A percentile compares a stretch with the other conserved stretches of the same genome.
phyloP scores from a whole-genome alignment of 2,888 invertebrate species.

The Celastrina argiolus region DNA sequence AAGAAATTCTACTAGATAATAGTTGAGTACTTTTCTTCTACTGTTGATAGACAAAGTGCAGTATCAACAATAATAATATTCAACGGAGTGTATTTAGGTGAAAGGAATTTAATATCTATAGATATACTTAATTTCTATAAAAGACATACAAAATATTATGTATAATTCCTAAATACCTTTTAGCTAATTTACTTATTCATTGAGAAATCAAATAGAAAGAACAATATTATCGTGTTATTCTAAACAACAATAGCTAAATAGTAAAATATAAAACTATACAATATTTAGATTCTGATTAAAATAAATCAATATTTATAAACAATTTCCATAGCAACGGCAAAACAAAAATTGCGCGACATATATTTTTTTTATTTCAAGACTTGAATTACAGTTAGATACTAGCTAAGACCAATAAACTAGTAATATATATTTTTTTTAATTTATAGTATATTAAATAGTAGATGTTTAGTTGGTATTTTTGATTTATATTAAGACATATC shows the following conservation, averaged over 20 bases:
- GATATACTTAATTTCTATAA: not conserved
- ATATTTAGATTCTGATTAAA: not conserved
- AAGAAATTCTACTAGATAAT: not conserved
- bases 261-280: not conserved
- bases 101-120: not conserved
- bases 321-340: slow-evolving; percentile 49
- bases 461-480: too few relatives aligned
- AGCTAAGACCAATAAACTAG: too few relatives aligned
- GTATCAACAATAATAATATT: not conserved
- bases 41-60: not conserved
- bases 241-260: not conserved
- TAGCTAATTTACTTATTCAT: slow-evolving; percentile 12
- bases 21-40: not conserved
- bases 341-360: slow-evolving; percentile 59
- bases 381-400: too few relatives aligned
- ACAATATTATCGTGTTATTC: not conserved
- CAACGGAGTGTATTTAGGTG: not conserved
- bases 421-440: too few relatives aligned
- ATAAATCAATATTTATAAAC: slow-evolving; percentile 39
- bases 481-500: too few relatives aligned
- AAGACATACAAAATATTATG: not conserved
- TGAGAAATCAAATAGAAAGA: not conserved
- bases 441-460: too few relatives aligned
- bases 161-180: not conserved
- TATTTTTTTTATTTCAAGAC: not conserved